phyloP scores from a whole-genome alignment of 2,797 vertebrate species.

The Sphenodon punctatus region DNA sequence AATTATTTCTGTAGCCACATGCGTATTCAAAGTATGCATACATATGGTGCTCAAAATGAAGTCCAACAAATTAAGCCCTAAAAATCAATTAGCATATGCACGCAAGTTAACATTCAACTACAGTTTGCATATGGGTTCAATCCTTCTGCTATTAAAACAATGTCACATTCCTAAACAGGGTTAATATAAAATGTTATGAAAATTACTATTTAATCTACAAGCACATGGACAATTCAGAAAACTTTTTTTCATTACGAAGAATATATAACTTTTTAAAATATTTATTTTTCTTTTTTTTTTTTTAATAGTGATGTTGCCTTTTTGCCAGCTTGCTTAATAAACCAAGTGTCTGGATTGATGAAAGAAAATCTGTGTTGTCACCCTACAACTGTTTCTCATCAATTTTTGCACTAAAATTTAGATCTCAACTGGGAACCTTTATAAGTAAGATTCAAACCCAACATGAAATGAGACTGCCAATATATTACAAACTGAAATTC shows the following conservation, averaged over 20 bases:
- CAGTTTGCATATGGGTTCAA: neutral
- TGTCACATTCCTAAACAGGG: neutral
- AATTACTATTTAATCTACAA: neutral
- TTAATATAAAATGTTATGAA: neutral
- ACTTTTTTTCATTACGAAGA: no score
- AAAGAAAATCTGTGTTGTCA: neutral
- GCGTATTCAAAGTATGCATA: neutral
- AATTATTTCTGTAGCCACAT: neutral
- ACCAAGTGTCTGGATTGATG: constrained; percentile 14
- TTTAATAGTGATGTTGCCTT: constrained; percentile 11
- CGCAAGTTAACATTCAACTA: constrained; percentile 7
- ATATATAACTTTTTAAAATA: no score
- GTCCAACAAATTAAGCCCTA: neutral
- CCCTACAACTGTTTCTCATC: constrained; percentile 32
- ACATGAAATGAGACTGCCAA: constrained; percentile 36
- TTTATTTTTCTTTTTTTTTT: no score
- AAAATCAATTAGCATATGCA: constrained; percentile 1
- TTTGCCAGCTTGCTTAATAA: constrained; percentile 2
- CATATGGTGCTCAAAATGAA: neutral
- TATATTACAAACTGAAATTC: constrained; percentile 12
- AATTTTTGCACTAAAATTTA: constrained; percentile 27
- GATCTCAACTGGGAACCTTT: constrained; percentile 39
- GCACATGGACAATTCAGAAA: neutral
- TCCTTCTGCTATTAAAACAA: neutral
- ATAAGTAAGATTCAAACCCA: constrained; percentile 49